These are phyloP conservation scores for Himantopus leucocephalus DNA, from an alignment of 2,113 vertebrate genomes.

Conservation along the genomic window DNA sequence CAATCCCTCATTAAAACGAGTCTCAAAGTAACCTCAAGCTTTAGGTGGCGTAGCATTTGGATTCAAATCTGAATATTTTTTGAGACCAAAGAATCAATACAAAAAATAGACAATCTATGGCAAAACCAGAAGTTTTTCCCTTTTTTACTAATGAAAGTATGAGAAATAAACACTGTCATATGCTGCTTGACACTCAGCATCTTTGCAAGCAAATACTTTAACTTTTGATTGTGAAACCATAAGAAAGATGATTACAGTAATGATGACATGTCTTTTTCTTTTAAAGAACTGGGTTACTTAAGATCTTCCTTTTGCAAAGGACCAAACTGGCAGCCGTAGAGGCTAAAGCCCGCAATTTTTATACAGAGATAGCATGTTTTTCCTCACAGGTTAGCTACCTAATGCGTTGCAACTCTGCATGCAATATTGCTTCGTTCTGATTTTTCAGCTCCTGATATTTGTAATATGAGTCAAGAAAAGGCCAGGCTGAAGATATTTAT, in stretches of 20 bases:
- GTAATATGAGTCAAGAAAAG: conserved; percentile 31
- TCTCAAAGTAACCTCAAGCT: conserved; percentile 70
- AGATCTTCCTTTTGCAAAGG: neutral
- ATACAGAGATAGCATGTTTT: neutral
- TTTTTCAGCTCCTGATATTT: neutral
- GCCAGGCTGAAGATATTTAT: conserved; percentile 31
- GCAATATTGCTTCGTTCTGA: neutral
- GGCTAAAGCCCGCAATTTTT: neutral
- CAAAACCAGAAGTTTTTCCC: neutral
- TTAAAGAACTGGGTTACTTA: neutral
- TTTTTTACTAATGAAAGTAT: conserved; percentile 33
- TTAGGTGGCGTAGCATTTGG: conserved; percentile 63
- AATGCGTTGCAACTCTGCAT: neutral
- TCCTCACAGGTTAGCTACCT: neutral
- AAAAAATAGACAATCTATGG: conserved; percentile 3
- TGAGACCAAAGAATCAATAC: conserved; percentile 39
- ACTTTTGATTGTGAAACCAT: neutral
- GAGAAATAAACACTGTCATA: conserved; percentile 48
- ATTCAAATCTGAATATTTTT: conserved; percentile 61
- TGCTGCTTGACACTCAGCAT: conserved; percentile 2
- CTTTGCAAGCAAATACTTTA: conserved; percentile 29
- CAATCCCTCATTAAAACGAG: conserved; percentile 74
- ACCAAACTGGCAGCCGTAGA: neutral
- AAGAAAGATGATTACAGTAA: neutral
- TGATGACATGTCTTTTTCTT: neutral